Base-by-base conservation (phyloP, 2,888 invertebrate genomes). In the Pandemis corylana region DNA sequence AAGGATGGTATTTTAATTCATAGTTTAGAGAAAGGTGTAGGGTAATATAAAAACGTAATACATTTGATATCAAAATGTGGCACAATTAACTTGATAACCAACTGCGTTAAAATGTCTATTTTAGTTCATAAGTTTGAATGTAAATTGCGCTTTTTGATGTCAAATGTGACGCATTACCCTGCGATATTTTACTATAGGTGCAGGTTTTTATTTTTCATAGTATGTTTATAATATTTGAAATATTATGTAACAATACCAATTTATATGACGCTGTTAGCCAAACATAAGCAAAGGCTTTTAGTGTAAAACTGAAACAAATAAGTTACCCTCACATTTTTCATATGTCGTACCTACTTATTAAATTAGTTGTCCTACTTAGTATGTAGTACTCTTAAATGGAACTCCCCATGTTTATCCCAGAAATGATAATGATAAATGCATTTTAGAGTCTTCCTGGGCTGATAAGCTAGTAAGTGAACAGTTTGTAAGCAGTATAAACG, bases 321-420 rank as follows among this genome's bases (percentile, higher is more conserved):
- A 67, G 72, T 72, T 72, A 72, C 72, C 72, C 68, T 68, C 68
- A 72, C 63, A 72, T 72, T 72, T 72, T 53, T 42, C 51, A 5
- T 61, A 68, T 46, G 67, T 51, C 44, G 63, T 68, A 65, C n/a
- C 7, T 53, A 53, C 9, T 6, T 68, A 67, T 72, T 41, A 15
- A 49, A 72, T 62, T 61, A 72, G 67, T 66, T 66, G 49, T 46
- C 28, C 44, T 42, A 53, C 51, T 61, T 42, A 62, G 41, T 13
- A 42, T n/a, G 42, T 36, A 42, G 62, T 62, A 41, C n/a, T 5
- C 62, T 62, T 59, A 59, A 28, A 28, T 59, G 59, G 59, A 59
- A 59, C 59, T 56, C 53, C 53, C 9, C 59, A 12, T 62, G 41
- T 9, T 62, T 62, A 62, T 41, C 7, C 41, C 36, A 41, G 62